Evolutionary conservation across 2,888 invertebrate genomes (phyloP), one percentile per base, ranked within the genome.

Genomic region (Itoplectis maculator): DNA sequence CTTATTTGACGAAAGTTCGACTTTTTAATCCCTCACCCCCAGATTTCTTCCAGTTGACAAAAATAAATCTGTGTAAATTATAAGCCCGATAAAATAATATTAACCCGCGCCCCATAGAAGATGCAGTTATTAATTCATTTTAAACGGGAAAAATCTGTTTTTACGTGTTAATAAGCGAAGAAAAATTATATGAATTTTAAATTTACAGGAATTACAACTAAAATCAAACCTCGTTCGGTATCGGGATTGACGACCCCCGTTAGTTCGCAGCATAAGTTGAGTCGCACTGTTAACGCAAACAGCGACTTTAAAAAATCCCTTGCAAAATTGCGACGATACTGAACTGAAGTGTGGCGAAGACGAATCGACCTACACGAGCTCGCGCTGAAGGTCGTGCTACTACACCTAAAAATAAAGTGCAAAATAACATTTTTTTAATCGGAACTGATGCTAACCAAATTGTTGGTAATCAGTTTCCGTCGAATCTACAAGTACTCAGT

Each of bases 381-480:
- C 42, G 42, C 42, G 42, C 42, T 42, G 42, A 8, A 3, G 42
- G 42, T 42, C 42, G 1, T 8, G 5, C 42, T 2, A 42, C 42
- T 42, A 42, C 42, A 42, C 42, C 42, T 42, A 42, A 42, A 3
- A 42, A 11, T 11, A 42, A 42, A 42, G 42, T 42, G 42, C 4
- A 42, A 7, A 61, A 51, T 35, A 54, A 70, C 42, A 51, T 70
- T 42, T 70, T 70, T 51, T 15, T 70, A n/a, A 70, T 70, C 37
- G 70, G 54, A 15, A 40, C 51, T 49, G 42, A 35, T 51, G 42
- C 35, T 70, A 20, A 51, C 37, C 70, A 70, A 29, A 70, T 70
- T 51, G 70, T 42, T 13, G 70, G 70, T 40, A 51, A 70, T 51
- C 51, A 70, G 15, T 51, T 70, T 3, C 70, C 70, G 11, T 70